Evolutionary conservation across 2,888 invertebrate species (phyloP), one percentile per base, ranked within the genome.

Genomic region (Aphrophora alni): DNA sequence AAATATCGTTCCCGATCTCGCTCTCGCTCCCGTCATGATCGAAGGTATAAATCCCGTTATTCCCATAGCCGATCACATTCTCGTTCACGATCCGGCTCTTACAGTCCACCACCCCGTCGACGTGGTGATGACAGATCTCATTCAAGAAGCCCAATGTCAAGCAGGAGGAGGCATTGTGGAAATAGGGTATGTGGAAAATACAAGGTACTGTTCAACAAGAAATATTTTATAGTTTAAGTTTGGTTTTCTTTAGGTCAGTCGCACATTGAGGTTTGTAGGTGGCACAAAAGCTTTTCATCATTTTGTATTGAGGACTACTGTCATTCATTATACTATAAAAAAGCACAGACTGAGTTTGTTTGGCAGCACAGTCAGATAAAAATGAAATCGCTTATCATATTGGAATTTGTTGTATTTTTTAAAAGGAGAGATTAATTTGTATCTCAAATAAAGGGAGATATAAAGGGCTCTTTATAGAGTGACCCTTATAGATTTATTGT

Each of bases 81-180:
- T 0, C 74, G 82, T 4, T 83, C 82, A 8, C 79, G 81, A 5
- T 83, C 85, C 4, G 81, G 84, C 5, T 82, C 82, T 21, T 81
- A 82, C 21, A 84, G 83, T 51, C 83, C 84, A 77, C 83, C 83
- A 8, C 82, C 83, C 0, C 80, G 80, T n/a, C 78, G 82, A 25
- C 73, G 81, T 75, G 91, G 90, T 81, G 88, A 90, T 82, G 90
- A 90, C 80, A 90, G 91, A 59, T 84, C 84, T 80, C 92, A 92
- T 88, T 93, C 94, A 82, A 92, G 93, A 87, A 95, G 95, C 87
- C 95, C 96, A 27, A 94, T 95, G 94, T 95, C 96, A 44, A 93
- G 93, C 84, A 91, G 96, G 82, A 91, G 94, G 85, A 90, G 96
- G 71, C 95, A 96, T 88, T 89, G 91, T 82, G 95, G 95, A 83